Evolutionary conservation across 2,888 invertebrate species (phyloP).

Genomic region (Lumbricus terrestris): DNA sequence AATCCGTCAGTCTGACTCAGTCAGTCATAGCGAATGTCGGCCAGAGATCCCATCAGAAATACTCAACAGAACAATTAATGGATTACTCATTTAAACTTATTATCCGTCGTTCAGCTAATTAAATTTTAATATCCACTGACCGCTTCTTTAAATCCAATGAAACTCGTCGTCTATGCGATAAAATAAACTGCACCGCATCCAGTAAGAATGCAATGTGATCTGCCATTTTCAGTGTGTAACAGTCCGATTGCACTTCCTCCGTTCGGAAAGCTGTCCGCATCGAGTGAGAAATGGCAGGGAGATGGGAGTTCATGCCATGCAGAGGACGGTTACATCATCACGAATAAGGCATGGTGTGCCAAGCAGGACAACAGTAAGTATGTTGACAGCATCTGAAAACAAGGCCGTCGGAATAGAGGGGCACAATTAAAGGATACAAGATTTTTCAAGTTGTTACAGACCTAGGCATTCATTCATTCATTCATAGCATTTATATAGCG

Average conservation of each 20-base stretch:
- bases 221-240: constrained; percentile 59
- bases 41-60: background rate
- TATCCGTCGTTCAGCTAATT: too few species aligned
- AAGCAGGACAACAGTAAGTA: constrained; percentile 34
- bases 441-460: too few species aligned
- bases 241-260: constrained; percentile 61
- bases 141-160: too few species aligned
- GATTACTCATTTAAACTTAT: too few species aligned
- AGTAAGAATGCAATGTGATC: background rate
- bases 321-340: constrained; percentile 62
- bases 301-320: constrained; percentile 62
- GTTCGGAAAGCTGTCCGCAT: constrained; percentile 60
- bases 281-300: constrained; percentile 57
- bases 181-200: background rate
- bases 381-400: background rate
- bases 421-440: too few species aligned
- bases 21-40: background rate
- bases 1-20: too few species aligned
- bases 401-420: too few species aligned
- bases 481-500: too few species aligned
- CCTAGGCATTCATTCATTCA: too few species aligned
- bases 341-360: constrained; percentile 63
- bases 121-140: too few species aligned
- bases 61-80: too few species aligned
- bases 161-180: background rate